phyloP scores from a whole-genome alignment of 1,140 invertebrate genomes.

The Hydropsyche tenuis region DNA sequence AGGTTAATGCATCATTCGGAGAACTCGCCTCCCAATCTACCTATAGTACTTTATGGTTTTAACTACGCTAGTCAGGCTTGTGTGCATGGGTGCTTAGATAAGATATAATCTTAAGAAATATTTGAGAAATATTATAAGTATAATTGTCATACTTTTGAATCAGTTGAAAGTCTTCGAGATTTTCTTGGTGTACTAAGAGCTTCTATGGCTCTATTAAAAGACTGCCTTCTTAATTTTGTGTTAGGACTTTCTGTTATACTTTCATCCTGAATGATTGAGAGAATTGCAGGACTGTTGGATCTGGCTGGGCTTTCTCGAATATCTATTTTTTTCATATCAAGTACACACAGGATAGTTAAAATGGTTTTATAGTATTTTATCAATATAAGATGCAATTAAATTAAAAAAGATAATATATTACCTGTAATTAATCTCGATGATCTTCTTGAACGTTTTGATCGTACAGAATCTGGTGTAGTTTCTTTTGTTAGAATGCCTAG shows the following conservation, averaged over 20 bases:
- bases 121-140: background rate
- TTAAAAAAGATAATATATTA: constrained; percentile 15
- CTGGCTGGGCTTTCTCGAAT: constrained; percentile 28
- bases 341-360: background rate
- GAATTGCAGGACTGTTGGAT: background rate
- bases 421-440: background rate
- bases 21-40: too few relatives aligned
- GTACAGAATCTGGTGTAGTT: constrained; percentile 17
- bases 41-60: too few relatives aligned
- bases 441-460: background rate
- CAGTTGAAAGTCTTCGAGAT: constrained; percentile 53
- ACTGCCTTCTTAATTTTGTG: constrained; percentile 54
- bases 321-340: background rate
- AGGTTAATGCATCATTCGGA: too few relatives aligned
- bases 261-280: constrained; percentile 18
- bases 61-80: too few relatives aligned
- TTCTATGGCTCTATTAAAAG: constrained; percentile 58
- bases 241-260: constrained; percentile 36
- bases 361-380: background rate
- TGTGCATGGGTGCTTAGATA: too few relatives aligned
- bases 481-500: constrained; percentile 21
- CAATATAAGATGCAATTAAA: background rate
- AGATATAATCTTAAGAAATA: constrained; percentile 11
- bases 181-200: constrained; percentile 57
- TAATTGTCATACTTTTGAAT: constrained; percentile 52